Evolutionary conservation across 2,888 invertebrate species (phyloP).

Genomic region (Dichetophora obliterata): DNA sequence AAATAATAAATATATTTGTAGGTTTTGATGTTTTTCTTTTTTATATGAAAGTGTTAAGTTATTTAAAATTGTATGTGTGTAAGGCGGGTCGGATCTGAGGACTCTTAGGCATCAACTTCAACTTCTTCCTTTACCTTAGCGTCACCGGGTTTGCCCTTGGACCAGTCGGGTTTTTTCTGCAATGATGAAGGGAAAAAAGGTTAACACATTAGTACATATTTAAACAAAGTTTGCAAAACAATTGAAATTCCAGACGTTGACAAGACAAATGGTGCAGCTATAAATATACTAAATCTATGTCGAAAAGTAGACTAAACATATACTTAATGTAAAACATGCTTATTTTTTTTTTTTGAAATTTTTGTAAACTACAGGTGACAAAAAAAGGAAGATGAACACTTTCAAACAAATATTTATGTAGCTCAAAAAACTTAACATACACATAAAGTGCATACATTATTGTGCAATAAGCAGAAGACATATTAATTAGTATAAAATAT

Average conservation of each 20-base stretch:
- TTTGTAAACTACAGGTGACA: too few species aligned
- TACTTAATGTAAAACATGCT: constrained; percentile 1
- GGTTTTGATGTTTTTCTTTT: constrained; percentile 31
- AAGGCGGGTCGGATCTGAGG: constrained; percentile 66
- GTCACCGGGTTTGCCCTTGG: constrained; percentile 89
- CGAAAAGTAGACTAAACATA: background rate
- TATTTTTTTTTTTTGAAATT: background rate
- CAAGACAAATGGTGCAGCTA: constrained; percentile 14
- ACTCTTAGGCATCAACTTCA: constrained; percentile 84
- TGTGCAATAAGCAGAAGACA: background rate
- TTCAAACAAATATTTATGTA: too few species aligned
- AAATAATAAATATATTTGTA: constrained; percentile 60
- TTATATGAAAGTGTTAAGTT: constrained; percentile 54
- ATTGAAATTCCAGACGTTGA: constrained; percentile 2
- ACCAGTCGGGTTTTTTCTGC: constrained; percentile 96
- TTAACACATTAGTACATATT: constrained; percentile 39
- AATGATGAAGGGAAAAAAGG: constrained; percentile 59
- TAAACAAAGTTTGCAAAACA: constrained; percentile 6
- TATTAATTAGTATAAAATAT: background rate
- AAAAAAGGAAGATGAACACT: too few species aligned
- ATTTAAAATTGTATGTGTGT: constrained; percentile 57
- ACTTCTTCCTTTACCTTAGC: constrained; percentile 89
- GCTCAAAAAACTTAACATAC: too few species aligned
- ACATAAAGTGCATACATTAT: too few species aligned
- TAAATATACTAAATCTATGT: constrained; percentile 23